Percentiles rank a stretch among this genome's conserved stretches.
These are phyloP conservation scores for Idris sp. DNA, from an alignment of 1,140 invertebrate species.

Conservation along the genomic window DNA sequence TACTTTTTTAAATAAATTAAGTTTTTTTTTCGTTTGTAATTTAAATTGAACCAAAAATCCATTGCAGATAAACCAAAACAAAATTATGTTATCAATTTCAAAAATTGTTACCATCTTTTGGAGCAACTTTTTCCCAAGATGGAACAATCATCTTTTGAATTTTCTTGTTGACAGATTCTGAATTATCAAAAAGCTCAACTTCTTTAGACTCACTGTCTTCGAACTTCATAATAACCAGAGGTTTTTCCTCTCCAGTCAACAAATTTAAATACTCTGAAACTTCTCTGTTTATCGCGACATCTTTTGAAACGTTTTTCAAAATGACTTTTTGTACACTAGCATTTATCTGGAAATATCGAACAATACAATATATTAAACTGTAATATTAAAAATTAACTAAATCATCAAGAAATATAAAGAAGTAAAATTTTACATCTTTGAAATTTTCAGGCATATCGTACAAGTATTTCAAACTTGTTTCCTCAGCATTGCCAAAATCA, in stretches of 20 bases:
- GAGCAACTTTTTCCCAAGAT: constrained; percentile 47
- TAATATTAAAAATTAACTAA: constrained; percentile 17
- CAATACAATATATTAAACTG: constrained; percentile 4
- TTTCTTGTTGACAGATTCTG: constrained; percentile 64
- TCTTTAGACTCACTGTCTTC: constrained; percentile 57
- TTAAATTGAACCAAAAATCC: too few species aligned
- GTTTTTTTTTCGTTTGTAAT: too few species aligned
- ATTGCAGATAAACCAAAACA: too few species aligned
- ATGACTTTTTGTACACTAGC: constrained; percentile 51
- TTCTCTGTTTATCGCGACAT: constrained; percentile 66
- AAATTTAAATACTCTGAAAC: constrained; percentile 58
- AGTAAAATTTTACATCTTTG: constrained; percentile 59
- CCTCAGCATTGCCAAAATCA: constrained; percentile 71
- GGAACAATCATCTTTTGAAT: constrained; percentile 65
- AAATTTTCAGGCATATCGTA: constrained; percentile 61
- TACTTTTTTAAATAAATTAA: too few species aligned
- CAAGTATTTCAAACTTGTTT: constrained; percentile 54
- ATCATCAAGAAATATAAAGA: too few species aligned
- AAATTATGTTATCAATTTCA: too few species aligned
- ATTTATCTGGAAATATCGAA: constrained; percentile 8
- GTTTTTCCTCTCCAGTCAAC: constrained; percentile 55
- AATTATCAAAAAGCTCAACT: constrained; percentile 60
- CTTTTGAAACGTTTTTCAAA: constrained; percentile 64
- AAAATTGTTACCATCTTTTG: constrained; percentile 56
- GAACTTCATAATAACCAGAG: constrained; percentile 60